These are phyloP conservation scores for Diadophis punctatus DNA, from an alignment of 2,113 vertebrate genomes.

Conservation along the genomic window DNA sequence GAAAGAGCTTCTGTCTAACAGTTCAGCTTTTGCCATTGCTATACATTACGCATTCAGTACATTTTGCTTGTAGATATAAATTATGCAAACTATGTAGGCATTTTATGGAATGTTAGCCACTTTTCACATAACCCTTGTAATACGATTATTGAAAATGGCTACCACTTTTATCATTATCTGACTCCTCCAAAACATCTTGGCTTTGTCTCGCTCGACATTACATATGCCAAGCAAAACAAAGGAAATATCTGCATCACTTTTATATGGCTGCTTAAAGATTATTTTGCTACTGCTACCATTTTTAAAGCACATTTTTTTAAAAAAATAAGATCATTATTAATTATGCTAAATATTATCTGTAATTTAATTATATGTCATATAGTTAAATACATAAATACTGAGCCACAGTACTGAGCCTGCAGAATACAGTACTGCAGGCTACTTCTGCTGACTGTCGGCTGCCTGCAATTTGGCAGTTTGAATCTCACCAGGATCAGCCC, in stretches of 20 bases:
- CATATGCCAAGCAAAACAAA: not conserved
- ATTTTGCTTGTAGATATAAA: not conserved
- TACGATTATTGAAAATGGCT: not conserved
- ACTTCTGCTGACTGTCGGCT: too few relatives aligned
- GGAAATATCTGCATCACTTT: not conserved
- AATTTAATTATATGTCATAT: not conserved
- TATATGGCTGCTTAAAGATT: not conserved
- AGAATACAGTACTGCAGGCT: too few relatives aligned
- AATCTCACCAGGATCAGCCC: too few relatives aligned
- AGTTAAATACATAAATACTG: not conserved
- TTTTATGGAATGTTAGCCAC: not conserved
- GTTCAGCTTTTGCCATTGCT: not conserved
- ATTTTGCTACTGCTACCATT: not conserved
- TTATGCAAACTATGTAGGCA: not conserved
- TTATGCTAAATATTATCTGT: not conserved
- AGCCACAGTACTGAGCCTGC: too few relatives aligned
- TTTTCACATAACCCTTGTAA: not conserved
- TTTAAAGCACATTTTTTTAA: not conserved
- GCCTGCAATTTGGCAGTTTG: too few relatives aligned
- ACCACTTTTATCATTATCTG: not conserved
- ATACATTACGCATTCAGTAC: not conserved
- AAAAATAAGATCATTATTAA: not conserved
- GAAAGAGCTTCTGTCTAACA: not conserved
- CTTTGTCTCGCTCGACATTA: not conserved
- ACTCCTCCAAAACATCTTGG: not conserved